phyloP scores from a whole-genome alignment of 2,888 invertebrate species.

The Campaea margaritaria region DNA sequence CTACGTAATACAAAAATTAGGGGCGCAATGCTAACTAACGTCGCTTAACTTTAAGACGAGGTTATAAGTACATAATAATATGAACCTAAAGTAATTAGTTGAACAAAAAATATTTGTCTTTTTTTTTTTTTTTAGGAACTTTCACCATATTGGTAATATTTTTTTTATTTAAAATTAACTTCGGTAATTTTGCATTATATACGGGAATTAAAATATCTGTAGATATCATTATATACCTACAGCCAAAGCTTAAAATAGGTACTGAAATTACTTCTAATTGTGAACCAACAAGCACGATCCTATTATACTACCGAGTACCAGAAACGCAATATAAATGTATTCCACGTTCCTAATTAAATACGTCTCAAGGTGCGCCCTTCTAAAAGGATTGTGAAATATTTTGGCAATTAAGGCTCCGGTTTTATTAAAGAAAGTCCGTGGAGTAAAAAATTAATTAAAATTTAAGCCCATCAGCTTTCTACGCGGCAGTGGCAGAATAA shows the following conservation, averaged over 20 bases:
- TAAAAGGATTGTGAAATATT: slow-evolving; percentile 74
- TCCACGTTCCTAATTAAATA: slow-evolving; percentile 54
- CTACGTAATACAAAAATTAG: too few species aligned
- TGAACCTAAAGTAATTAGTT: too few species aligned
- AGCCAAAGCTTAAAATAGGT: neutral
- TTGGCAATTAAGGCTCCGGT: slow-evolving; percentile 72
- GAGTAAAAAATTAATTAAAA: slow-evolving; percentile 83
- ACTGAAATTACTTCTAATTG: slow-evolving; percentile 9
- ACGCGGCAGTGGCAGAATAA: slow-evolving; percentile 65
- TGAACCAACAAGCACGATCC: slow-evolving; percentile 40
- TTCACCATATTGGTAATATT: too few species aligned
- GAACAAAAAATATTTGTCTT: too few species aligned
- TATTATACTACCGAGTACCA: slow-evolving; percentile 29
- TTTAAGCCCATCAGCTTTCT: slow-evolving; percentile 74
- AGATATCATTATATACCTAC: too few species aligned
- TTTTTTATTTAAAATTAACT: too few species aligned
- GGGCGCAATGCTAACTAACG: too few species aligned
- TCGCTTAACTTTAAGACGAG: too few species aligned
- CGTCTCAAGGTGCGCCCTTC: slow-evolving; percentile 61
- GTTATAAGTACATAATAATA: too few species aligned
- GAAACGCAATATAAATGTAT: slow-evolving; percentile 34
- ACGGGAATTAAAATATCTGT: too few species aligned
- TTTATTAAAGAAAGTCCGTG: slow-evolving; percentile 72
- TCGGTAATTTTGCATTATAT: too few species aligned
- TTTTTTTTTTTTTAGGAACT: too few species aligned